These are phyloP conservation scores for Alitta virens DNA, from an alignment of 2,888 invertebrate genomes.

Conservation along the genomic window DNA sequence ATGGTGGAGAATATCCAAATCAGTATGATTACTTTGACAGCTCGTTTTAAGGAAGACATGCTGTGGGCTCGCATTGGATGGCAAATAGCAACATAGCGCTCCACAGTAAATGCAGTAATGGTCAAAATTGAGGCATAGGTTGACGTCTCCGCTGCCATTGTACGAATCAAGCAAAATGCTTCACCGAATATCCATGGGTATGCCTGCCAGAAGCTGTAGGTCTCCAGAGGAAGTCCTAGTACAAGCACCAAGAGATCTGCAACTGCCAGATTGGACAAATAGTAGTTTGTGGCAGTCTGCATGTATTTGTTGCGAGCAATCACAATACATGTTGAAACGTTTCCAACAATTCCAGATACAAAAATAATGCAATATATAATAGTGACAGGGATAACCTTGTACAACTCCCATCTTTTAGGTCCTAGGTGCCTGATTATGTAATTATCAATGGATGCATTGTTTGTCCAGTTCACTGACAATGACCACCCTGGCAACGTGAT, in stretches of 20 bases:
- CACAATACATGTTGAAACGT: conserved; percentile 81
- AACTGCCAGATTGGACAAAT: conserved; percentile 82
- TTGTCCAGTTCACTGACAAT: too few relatives aligned
- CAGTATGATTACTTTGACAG: conserved; percentile 73
- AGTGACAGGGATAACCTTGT: conserved; percentile 33
- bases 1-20: conserved; percentile 74
- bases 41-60: conserved; percentile 79
- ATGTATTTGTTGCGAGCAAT: conserved; percentile 77
- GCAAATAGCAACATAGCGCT: conserved; percentile 83
- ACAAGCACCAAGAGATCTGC: conserved; percentile 76
- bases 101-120: conserved; percentile 84
- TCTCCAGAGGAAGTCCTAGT: conserved; percentile 79
- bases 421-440: conserved; percentile 13
- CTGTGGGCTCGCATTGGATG: conserved; percentile 79
- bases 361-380: conserved; percentile 68
- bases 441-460: too few relatives aligned
- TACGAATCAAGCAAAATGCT: conserved; percentile 73
- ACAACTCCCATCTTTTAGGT: conserved; percentile 21
- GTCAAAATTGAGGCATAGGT: conserved; percentile 68
- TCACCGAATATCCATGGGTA: conserved; percentile 67
- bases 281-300: conserved; percentile 90
- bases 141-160: conserved; percentile 77
- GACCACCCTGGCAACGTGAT: too few relatives aligned
- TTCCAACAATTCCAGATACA: conserved; percentile 79
- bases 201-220: conserved; percentile 61